phyloP scores from a whole-genome alignment of 2,113 vertebrate species.

The Tautogolabrus adspersus region DNA sequence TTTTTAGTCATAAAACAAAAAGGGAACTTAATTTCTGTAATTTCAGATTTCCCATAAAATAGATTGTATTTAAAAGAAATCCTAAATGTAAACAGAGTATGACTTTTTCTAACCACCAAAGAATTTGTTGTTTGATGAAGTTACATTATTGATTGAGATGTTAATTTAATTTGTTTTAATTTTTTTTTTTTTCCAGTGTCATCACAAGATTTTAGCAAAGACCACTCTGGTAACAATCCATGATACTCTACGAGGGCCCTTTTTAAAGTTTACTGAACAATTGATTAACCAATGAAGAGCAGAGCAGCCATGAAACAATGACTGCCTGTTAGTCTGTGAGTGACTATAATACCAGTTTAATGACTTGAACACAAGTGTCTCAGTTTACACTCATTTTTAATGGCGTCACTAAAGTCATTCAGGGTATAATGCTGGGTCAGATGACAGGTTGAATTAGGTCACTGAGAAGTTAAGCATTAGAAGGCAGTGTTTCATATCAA shows the following conservation, averaged over 20 bases:
- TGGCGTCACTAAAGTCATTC: not conserved
- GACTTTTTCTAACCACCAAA: not conserved
- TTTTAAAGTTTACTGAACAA: not conserved
- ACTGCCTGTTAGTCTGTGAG: not conserved
- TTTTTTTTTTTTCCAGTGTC: not conserved
- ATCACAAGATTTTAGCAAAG: not conserved
- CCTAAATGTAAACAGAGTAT: not conserved
- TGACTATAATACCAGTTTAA: not conserved
- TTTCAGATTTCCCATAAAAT: not conserved
- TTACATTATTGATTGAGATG: conserved; percentile 2
- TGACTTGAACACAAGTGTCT: not conserved
- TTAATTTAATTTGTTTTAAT: not conserved
- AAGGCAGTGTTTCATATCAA: not conserved
- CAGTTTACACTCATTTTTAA: not conserved
- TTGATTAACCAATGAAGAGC: not conserved
- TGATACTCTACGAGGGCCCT: conserved; percentile 5
- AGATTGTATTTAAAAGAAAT: not conserved
- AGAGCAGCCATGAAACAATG: not conserved
- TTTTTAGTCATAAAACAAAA: too few species aligned
- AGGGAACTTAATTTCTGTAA: not conserved
- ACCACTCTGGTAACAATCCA: not conserved
- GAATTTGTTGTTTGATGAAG: not conserved
- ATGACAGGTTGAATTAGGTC: conserved; percentile 19
- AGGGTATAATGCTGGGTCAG: not conserved
- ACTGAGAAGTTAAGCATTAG: not conserved